Conservation (phyloP, 1,140 invertebrate species). For the Drosophila fuyamai region DNA sequence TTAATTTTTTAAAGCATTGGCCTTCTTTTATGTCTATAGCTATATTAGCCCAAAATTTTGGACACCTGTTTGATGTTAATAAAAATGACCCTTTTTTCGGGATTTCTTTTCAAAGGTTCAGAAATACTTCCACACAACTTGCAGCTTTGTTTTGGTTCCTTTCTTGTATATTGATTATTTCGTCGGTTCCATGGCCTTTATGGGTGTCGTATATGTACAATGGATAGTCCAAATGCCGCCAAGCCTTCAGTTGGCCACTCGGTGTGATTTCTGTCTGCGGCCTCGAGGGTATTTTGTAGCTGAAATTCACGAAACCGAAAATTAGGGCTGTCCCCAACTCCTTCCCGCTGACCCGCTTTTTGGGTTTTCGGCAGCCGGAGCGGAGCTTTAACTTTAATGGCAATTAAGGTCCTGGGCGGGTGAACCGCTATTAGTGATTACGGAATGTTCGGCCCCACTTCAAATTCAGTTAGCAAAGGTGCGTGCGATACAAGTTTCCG, state of each 20-base stretch:
- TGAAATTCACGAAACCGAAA: conserved; percentile 46
- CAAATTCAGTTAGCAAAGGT: conserved; percentile 39
- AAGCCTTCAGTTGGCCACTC: conserved; percentile 36
- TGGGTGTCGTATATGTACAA: conserved; percentile 15
- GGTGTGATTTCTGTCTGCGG: conserved; percentile 32
- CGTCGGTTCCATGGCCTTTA: conserved; percentile 27
- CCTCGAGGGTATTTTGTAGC: conserved; percentile 40
- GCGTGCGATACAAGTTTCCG: conserved; percentile 32
- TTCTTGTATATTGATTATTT: conserved; percentile 46
- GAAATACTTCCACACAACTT: neutral
- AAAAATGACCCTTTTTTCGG: neutral
- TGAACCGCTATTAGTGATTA: conserved; percentile 39
- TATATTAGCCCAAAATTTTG: neutral
- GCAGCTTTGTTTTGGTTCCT: conserved; percentile 35
- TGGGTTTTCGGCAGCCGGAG: conserved; percentile 13
- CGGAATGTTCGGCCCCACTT: conserved; percentile 31
- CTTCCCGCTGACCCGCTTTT: conserved; percentile 36
- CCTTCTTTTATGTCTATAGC: neutral
- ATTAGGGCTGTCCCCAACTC: conserved; percentile 35
- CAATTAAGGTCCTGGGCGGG: conserved; percentile 29
- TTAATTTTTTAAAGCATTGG: neutral
- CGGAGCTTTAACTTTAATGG: conserved; percentile 38
- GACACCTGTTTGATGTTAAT: neutral
- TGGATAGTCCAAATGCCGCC: conserved; percentile 18
- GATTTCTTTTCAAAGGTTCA: neutral